Evolutionary conservation across 2,113 vertebrate species (phyloP).

Genomic region (Oreotragus oreotragus): DNA sequence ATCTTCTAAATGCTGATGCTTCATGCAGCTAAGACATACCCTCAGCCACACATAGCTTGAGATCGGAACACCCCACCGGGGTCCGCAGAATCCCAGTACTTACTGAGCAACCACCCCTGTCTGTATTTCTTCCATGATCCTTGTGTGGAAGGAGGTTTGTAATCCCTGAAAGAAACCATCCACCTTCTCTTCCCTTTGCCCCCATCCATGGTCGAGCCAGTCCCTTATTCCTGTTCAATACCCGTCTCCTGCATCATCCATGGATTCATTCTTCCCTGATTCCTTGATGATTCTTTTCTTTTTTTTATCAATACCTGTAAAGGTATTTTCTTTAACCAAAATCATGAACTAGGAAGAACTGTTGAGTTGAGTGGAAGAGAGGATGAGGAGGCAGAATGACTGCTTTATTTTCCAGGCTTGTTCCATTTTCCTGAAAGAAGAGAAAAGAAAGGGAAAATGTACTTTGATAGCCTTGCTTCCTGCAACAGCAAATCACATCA

Average conservation of each 20-base stretch:
- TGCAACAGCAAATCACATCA: neutral
- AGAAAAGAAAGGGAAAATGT: neutral
- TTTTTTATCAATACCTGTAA: no score
- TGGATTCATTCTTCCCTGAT: neutral
- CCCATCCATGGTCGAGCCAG: fast-evolving
- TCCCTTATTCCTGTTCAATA: neutral
- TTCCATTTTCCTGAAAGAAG: neutral
- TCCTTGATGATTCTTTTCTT: neutral
- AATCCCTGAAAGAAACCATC: neutral
- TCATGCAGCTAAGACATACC: neutral
- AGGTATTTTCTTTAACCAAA: neutral
- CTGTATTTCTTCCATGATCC: neutral
- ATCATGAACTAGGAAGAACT: neutral
- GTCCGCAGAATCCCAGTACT: neutral
- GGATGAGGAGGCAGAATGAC: neutral
- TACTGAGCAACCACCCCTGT: no score
- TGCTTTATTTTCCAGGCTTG: neutral
- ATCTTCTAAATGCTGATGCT: neutral
- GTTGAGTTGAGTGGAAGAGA: neutral
- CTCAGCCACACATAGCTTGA: fast-evolving
- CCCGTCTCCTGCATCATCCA: neutral
- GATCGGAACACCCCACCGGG: fast-evolving
- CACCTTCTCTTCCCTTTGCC: neutral
- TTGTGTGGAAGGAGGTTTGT: neutral
- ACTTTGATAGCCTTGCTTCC: neutral